Percentiles rank a stretch among this genome's conserved stretches.
Conservation (phyloP, 2,113 vertebrate species). For the Callocephalon fimbriatum region DNA sequence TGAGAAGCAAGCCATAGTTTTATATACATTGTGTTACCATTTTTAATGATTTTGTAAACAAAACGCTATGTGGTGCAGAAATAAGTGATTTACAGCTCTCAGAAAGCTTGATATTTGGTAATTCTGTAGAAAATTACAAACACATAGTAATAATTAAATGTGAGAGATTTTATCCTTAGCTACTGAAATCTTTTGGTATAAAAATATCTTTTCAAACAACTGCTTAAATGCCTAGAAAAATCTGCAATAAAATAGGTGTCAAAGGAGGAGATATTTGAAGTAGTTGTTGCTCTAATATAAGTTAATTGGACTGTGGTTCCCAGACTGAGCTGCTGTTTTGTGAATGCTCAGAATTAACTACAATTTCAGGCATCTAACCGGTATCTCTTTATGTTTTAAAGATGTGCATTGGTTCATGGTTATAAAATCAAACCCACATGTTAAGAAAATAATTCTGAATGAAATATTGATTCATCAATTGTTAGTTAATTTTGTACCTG, state of each 20-base stretch:
- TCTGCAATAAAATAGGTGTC: background rate
- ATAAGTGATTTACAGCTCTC: background rate
- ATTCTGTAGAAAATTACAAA: background rate
- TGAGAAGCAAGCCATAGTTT: background rate
- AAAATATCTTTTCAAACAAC: background rate
- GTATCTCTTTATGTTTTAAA: background rate
- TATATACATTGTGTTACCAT: background rate
- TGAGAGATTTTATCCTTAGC: background rate
- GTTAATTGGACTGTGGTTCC: background rate
- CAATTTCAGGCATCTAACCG: background rate
- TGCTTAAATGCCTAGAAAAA: background rate
- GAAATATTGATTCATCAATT: background rate
- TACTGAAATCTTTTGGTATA: background rate
- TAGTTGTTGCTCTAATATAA: background rate
- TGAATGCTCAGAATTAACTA: background rate
- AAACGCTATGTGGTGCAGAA: background rate
- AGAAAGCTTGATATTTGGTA: background rate
- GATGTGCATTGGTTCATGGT: background rate
- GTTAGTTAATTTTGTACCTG: background rate
- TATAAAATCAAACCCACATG: background rate
- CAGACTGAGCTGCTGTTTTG: background rate
- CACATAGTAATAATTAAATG: background rate
- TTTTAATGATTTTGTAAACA: background rate
- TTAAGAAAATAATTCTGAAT: background rate
- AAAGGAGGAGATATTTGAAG: background rate